These are phyloP conservation scores for Prunella strophiata DNA, from an alignment of 2,797 vertebrate genomes.

Conservation along the genomic window DNA sequence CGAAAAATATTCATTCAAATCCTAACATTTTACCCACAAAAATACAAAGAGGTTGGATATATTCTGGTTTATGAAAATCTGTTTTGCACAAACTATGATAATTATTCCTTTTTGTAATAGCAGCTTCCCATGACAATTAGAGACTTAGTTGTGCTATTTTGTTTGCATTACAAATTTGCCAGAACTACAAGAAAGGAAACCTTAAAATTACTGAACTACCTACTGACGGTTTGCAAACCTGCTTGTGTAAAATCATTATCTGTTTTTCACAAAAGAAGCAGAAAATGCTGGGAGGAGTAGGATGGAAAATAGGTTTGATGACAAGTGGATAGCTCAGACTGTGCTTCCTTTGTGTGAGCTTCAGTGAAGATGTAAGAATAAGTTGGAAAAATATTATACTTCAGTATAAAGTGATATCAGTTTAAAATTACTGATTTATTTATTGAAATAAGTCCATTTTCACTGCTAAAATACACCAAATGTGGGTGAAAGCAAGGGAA, in stretches of 20 bases:
- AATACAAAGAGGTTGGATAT: background rate
- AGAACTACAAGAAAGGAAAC: constrained; percentile 40
- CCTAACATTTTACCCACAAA: background rate
- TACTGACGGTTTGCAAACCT: constrained; percentile 15
- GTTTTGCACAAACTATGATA: background rate
- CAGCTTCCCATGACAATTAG: constrained; percentile 49
- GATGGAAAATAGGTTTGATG: background rate
- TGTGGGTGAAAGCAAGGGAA: background rate
- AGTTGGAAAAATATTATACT: background rate
- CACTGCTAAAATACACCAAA: background rate
- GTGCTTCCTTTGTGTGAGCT: background rate
- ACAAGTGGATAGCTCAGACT: constrained; percentile 14
- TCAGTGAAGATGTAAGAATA: background rate
- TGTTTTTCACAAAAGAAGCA: constrained; percentile 18
- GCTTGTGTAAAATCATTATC: constrained; percentile 10
- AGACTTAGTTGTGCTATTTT: constrained; percentile 10
- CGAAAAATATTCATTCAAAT: constrained; percentile 8
- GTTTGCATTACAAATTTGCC: constrained; percentile 55
- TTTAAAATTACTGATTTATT: constrained; percentile 14
- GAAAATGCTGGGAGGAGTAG: background rate
- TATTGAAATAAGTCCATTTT: background rate
- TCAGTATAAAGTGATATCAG: background rate
- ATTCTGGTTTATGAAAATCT: background rate
- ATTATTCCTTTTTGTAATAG: constrained; percentile 44
- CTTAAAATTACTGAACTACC: constrained; percentile 39